Conservation (phyloP, 2,888 invertebrate species). For the Drosophila mayaguana region DNA sequence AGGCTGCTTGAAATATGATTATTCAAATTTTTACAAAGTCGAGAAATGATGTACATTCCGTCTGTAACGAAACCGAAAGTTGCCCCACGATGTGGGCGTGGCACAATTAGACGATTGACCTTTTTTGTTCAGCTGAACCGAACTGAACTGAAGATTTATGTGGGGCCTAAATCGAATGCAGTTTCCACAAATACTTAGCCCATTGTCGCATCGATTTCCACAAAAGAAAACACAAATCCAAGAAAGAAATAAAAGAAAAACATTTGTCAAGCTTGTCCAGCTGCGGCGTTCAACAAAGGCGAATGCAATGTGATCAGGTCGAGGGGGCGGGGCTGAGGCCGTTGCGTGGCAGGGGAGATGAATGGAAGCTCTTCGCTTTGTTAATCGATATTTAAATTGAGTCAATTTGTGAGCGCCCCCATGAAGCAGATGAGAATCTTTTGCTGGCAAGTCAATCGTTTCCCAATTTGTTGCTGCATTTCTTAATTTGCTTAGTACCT, state of each 20-base stretch:
- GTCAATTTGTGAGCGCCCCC: slow-evolving; percentile 56
- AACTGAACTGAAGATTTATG: slow-evolving; percentile 59
- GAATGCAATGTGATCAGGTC: slow-evolving; percentile 7
- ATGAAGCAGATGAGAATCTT: slow-evolving; percentile 33
- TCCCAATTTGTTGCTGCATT: slow-evolving; percentile 26
- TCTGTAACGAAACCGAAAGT: slow-evolving; percentile 49
- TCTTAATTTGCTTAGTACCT: not conserved
- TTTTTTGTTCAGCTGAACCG: slow-evolving; percentile 39
- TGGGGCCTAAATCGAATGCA: slow-evolving; percentile 34
- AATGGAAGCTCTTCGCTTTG: slow-evolving; percentile 28
- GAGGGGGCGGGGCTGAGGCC: not conserved
- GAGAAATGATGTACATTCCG: slow-evolving; percentile 18
- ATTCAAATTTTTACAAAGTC: slow-evolving; percentile 61
- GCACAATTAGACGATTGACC: slow-evolving; percentile 60
- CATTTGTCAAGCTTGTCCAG: slow-evolving; percentile 38
- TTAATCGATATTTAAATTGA: slow-evolving; percentile 70
- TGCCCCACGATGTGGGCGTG: slow-evolving; percentile 52
- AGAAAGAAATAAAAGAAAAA: slow-evolving; percentile 21
- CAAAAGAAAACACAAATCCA: slow-evolving; percentile 1
- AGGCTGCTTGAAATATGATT: slow-evolving; percentile 37
- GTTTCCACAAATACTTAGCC: slow-evolving; percentile 35
- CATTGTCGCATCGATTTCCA: slow-evolving; percentile 19
- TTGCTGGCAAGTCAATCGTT: slow-evolving; percentile 31
- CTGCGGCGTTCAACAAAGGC: slow-evolving; percentile 39
- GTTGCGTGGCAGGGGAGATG: not conserved